These are phyloP conservation scores for Gallinago jamesoni DNA, from an alignment of 2,113 vertebrate species.

Conservation along the genomic window DNA sequence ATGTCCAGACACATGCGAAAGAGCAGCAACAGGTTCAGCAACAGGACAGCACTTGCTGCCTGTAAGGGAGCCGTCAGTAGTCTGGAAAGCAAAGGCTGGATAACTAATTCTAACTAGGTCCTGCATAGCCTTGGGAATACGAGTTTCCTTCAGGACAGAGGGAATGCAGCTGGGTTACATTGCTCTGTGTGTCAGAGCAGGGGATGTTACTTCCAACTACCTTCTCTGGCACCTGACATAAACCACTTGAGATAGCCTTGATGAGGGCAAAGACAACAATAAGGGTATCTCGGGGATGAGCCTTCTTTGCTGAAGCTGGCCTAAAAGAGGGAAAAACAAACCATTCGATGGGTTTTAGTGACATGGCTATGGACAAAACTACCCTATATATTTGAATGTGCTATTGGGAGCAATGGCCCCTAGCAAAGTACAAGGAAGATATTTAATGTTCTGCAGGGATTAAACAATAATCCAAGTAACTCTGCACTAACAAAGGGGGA, in stretches of 20 bases:
- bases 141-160: not conserved
- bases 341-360: not conserved
- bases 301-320: not conserved
- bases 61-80: not conserved
- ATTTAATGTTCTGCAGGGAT: not conserved
- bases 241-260: not conserved
- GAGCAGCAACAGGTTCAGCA: not conserved
- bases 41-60: not conserved
- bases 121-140: not conserved
- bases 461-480: not conserved
- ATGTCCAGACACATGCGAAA: not conserved
- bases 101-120: not conserved
- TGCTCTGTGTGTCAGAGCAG: constrained; percentile 29
- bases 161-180: constrained; percentile 39
- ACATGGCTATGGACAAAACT: not conserved
- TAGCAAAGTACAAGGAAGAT: not conserved
- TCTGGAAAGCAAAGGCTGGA: not conserved
- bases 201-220: not conserved
- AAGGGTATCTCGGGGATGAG: not conserved
- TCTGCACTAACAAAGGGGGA: not conserved
- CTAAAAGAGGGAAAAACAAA: not conserved
- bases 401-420: not conserved
- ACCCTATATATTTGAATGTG: not conserved
- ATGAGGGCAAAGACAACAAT: not conserved
- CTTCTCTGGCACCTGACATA: not conserved